Conservation (phyloP, 2,113 vertebrate species). For the Hemibagrus wyckioides region DNA sequence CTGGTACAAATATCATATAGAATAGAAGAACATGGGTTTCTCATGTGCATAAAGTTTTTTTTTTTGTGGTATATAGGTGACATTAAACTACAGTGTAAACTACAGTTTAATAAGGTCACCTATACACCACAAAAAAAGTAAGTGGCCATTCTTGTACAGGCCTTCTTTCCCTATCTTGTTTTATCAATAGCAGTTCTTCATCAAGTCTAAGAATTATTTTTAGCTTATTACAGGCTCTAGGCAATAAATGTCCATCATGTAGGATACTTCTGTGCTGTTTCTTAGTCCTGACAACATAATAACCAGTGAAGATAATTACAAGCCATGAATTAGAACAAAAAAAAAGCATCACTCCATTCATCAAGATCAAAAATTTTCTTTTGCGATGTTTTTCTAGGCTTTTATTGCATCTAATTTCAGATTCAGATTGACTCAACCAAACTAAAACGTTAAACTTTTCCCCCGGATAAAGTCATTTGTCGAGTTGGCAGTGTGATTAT, state of each 20-base stretch:
- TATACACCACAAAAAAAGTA: too few relatives aligned
- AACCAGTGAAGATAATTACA: neutral
- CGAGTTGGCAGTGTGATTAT: too few relatives aligned
- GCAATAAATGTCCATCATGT: neutral
- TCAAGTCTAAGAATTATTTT: neutral
- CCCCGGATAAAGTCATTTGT: too few relatives aligned
- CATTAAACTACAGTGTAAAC: neutral
- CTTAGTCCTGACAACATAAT: neutral
- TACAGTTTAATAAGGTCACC: too few relatives aligned
- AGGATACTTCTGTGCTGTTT: neutral
- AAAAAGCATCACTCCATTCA: neutral
- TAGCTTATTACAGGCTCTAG: neutral
- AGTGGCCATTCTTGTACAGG: neutral
- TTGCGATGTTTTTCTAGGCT: too few relatives aligned
- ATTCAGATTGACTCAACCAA: too few relatives aligned
- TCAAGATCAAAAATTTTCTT: neutral
- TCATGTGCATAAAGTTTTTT: neutral
- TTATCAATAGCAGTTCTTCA: neutral
- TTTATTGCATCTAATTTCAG: too few relatives aligned
- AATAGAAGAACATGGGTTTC: neutral
- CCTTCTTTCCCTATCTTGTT: neutral
- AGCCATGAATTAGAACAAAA: neutral
- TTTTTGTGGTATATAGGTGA: neutral
- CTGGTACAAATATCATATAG: neutral
- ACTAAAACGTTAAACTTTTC: too few relatives aligned